Evolutionary conservation across 2,888 invertebrate species (phyloP), one percentile per base, ranked within the genome.

Genomic region (Tupiocoris notatus): DNA sequence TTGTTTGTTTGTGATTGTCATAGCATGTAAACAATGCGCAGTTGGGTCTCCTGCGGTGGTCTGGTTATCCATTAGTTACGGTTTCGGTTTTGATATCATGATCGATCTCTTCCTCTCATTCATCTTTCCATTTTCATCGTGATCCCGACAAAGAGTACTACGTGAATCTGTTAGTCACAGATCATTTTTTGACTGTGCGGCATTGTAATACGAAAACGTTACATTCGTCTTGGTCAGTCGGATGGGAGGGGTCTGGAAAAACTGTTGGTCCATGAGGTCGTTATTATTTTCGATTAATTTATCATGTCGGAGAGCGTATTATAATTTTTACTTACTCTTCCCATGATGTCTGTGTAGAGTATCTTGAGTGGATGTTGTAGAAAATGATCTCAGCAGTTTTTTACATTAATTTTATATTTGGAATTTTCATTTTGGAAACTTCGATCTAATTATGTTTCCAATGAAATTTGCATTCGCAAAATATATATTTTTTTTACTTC

Each of bases 41-140:
- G 70, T 59, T 20, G 58, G 70, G 58, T 64, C 39, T 61, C 63
- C 73, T 54, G 22, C 62, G 62, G 73, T 63, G 73, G 73, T 63
- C 73, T 21, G 39, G 73, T 73, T 63, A 73, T 12, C 73, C 73
- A 54, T 73, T 73, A 61, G 73, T 73, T 62, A 73, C 58, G 63
- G 63, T 17, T 21, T 39, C 73, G 73, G 62, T 73, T 73, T 39
- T 73, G 73, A 73, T 73, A 21, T 62, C 58, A 63, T 73, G 73
- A 73, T 73, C 57, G 58, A 73, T 73, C 73, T 73, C 73, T 73
- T 73, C 73, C 73, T 73, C 63, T 73, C 39, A 57, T 73, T 73
- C 63, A 61, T 73, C 70, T 58, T 63, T 62, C 59, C 24, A 63
- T 70, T 58, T 58, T 54, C 22, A 56, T 67, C 67, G 67, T 56